A percentile compares a stretch with the other conserved stretches of the same genome.
Evolutionary conservation across 2,113 vertebrate genomes (phyloP).

Genomic region (Cochlearius cochlearius): DNA sequence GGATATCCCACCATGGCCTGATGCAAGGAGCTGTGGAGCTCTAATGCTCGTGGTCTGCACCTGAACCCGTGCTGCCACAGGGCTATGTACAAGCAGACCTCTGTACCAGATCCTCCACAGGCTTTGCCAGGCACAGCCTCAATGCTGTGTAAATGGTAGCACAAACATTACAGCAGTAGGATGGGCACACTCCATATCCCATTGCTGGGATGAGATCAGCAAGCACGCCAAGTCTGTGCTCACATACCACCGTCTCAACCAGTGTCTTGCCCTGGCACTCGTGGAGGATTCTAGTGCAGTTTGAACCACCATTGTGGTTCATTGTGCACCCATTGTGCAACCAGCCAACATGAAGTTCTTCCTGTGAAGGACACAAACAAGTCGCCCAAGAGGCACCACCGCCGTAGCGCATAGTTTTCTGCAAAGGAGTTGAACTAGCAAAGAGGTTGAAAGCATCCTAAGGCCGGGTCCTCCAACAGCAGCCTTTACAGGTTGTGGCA

Average conservation of each 20-base stretch:
- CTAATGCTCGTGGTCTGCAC: not conserved
- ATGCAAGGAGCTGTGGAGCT: not conserved
- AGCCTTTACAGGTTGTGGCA: not conserved
- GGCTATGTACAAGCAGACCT: not conserved
- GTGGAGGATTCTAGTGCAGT: not conserved
- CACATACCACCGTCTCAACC: not conserved
- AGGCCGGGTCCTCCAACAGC: not conserved
- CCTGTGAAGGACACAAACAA: fast-evolving
- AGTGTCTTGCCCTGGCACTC: not conserved
- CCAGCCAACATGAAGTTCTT: not conserved
- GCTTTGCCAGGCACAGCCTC: not conserved
- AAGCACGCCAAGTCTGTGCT: not conserved
- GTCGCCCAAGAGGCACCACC: not conserved
- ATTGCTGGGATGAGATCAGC: not conserved
- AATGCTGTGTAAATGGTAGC: not conserved
- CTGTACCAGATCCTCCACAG: not conserved
- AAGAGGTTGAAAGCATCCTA: not conserved
- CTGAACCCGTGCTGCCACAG: not conserved
- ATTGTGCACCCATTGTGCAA: not conserved
- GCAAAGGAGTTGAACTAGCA: not conserved
- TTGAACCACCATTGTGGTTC: too few relatives aligned
- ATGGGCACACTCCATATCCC: not conserved
- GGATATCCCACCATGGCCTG: not conserved
- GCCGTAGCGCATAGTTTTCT: not conserved
- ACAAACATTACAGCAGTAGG: not conserved